phyloP scores from a whole-genome alignment of 2,797 vertebrate genomes.

The Poliocrania exsul region DNA sequence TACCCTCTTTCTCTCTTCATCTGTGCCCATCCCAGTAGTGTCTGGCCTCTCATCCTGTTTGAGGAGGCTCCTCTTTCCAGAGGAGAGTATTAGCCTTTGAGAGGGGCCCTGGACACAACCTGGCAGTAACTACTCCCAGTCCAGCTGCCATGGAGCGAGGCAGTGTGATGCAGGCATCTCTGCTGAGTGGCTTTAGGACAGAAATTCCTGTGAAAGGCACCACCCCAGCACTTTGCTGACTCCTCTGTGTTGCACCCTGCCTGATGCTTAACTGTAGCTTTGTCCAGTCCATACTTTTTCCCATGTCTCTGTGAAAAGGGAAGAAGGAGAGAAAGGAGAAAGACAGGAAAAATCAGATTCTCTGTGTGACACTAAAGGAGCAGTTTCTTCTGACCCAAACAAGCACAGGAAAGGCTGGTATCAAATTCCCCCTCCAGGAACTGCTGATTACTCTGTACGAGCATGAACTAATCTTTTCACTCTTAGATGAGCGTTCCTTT shows the following conservation, averaged over 20 bases:
- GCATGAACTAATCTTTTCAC: not conserved
- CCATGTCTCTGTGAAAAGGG: not conserved
- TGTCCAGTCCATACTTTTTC: not conserved
- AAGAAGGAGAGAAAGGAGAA: not conserved
- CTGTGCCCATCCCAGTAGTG: no score
- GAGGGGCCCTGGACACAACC: not conserved
- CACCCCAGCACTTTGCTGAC: not conserved
- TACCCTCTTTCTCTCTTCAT: not conserved
- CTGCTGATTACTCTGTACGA: not conserved
- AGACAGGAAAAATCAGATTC: not conserved
- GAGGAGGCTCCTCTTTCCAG: not conserved
- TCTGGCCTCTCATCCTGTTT: accelerated
- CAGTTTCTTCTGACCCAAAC: not conserved
- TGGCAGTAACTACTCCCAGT: accelerated
- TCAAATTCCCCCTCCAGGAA: not conserved
- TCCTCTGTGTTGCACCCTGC: not conserved
- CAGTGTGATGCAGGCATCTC: not conserved
- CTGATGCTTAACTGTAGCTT: not conserved
- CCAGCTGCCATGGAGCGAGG: not conserved
- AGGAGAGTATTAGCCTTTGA: not conserved
- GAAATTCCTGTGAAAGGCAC: not conserved
- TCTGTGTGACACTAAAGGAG: not conserved
- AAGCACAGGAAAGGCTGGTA: not conserved
- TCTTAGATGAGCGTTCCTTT: not conserved
- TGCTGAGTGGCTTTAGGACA: not conserved